A percentile compares a stretch with the other conserved stretches of the same genome.
These are phyloP conservation scores for Ennomos erosarius DNA, from an alignment of 2,888 invertebrate genomes.

Conservation along the genomic window DNA sequence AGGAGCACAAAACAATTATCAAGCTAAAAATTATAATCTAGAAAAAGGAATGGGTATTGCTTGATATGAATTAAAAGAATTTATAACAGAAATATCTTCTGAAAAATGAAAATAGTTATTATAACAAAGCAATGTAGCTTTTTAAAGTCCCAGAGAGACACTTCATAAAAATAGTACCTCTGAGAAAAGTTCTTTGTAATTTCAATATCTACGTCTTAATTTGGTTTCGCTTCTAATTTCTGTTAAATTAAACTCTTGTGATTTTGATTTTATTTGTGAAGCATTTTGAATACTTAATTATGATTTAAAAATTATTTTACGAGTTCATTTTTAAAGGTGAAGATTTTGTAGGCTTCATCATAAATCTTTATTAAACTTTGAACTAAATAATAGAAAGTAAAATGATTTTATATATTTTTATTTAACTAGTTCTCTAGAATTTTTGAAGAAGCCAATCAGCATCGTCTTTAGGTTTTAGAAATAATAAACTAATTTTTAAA, in stretches of 20 bases:
- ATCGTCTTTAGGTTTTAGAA: neutral
- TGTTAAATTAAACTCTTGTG: slow-evolving; percentile 38
- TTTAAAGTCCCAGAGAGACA: slow-evolving; percentile 51
- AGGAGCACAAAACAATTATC: too few relatives aligned
- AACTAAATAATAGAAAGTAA: too few relatives aligned
- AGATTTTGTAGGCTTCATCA: neutral
- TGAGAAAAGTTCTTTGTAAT: slow-evolving; percentile 54
- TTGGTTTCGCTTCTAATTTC: slow-evolving; percentile 55
- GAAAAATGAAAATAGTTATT: slow-evolving; percentile 32
- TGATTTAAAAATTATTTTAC: neutral
- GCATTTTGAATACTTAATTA: slow-evolving; percentile 5
- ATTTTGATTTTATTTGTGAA: slow-evolving; percentile 21
- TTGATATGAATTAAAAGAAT: too few relatives aligned
- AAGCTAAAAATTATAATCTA: slow-evolving; percentile 13
- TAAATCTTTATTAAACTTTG: too few relatives aligned
- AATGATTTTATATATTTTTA: too few relatives aligned
- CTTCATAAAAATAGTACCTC: slow-evolving; percentile 55
- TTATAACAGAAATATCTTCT: too few relatives aligned
- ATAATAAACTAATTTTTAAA: slow-evolving; percentile 1
- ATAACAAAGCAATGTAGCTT: slow-evolving; percentile 45
- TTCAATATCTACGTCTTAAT: slow-evolving; percentile 54
- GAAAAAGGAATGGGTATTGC: neutral
- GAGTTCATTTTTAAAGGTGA: slow-evolving; percentile 10
- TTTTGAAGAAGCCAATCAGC: too few relatives aligned
- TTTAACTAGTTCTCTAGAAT: too few relatives aligned